Evolutionary conservation across 2,888 invertebrate species (phyloP).

Genomic region (Vandiemenella viatica): DNA sequence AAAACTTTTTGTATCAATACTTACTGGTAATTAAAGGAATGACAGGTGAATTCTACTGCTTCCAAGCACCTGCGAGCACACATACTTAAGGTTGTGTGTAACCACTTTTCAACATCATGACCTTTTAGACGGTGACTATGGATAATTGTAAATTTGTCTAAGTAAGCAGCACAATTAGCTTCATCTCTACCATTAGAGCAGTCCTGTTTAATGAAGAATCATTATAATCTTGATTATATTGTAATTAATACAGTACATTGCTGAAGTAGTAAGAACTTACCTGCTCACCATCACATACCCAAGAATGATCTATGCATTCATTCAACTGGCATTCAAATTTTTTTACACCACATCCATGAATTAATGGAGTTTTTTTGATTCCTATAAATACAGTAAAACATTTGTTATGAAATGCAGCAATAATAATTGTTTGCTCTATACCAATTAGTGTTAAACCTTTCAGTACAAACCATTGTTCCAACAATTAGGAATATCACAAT

Average conservation of each 20-base stretch:
- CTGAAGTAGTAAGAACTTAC: too few relatives aligned
- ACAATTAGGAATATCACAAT: constrained; percentile 38
- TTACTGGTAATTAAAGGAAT: constrained; percentile 43
- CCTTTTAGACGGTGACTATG: constrained; percentile 31
- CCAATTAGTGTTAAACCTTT: too few relatives aligned
- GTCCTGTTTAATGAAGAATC: too few relatives aligned
- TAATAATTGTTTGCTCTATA: too few relatives aligned
- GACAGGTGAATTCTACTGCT: constrained; percentile 38
- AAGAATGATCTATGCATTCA: constrained; percentile 36
- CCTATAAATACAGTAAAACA: too few relatives aligned
- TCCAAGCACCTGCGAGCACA: constrained; percentile 41
- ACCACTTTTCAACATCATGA: constrained; percentile 34
- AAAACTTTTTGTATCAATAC: constrained; percentile 13
- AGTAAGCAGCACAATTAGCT: constrained; percentile 28
- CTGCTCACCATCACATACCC: constrained; percentile 40
- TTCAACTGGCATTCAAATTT: constrained; percentile 33
- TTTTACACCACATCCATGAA: neutral
- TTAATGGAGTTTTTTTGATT: neutral
- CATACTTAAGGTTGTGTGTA: constrained; percentile 34
- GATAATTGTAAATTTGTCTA: constrained; percentile 31
- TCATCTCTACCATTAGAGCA: constrained; percentile 43
- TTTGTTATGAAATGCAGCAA: too few relatives aligned
- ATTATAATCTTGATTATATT: too few relatives aligned
- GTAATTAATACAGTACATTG: too few relatives aligned
- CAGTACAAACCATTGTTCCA: constrained; percentile 22